Conservation (phyloP, 1,140 invertebrate genomes). For the Lucilia cuprina region DNA sequence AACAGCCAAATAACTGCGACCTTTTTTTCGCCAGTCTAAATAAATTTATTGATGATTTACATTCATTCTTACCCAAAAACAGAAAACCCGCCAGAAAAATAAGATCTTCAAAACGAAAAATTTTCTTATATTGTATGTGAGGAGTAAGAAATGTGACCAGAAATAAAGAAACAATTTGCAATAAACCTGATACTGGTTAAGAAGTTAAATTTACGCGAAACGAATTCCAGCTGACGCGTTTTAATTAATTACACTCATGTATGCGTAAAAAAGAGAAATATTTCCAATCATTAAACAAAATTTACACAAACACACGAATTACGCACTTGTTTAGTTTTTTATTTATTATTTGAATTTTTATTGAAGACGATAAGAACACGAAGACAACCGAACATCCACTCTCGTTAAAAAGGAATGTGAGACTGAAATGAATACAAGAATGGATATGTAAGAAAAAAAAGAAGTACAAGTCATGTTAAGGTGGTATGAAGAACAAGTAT, state of each 20-base stretch:
- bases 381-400: background rate
- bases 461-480: background rate
- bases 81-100: too few relatives aligned
- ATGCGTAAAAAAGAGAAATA: slow-evolving; percentile 18
- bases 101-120: too few relatives aligned
- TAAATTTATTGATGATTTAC: too few relatives aligned
- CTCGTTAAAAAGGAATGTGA: background rate
- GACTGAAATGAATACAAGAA: background rate
- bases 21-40: too few relatives aligned
- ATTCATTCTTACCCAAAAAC: too few relatives aligned
- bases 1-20: too few relatives aligned
- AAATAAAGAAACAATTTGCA: background rate
- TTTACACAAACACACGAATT: background rate
- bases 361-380: background rate
- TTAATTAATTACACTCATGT: slow-evolving; percentile 35
- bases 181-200: background rate
- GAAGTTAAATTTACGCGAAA: slow-evolving; percentile 27
- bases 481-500: background rate
- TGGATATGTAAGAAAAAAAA: background rate
- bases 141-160: background rate
- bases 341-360: background rate
- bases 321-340: background rate
- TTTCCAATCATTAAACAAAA: slow-evolving; percentile 7
- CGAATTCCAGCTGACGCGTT: slow-evolving; percentile 35
- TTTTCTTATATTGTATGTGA: background rate